phyloP scores from a whole-genome alignment of 1,140 invertebrate species.

The Holcopasites calliopsidis region DNA sequence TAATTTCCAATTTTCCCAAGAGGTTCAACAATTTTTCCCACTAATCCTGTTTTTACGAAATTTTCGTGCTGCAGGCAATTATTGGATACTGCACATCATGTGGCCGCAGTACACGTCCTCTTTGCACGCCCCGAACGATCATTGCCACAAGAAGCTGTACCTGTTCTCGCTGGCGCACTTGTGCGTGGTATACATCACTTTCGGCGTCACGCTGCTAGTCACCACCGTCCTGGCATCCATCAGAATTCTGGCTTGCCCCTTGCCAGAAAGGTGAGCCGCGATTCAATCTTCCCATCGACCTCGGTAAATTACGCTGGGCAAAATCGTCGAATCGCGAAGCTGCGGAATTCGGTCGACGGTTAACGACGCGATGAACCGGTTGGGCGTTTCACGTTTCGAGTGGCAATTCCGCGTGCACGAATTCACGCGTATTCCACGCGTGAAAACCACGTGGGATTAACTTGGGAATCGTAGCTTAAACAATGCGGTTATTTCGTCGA shows the following conservation, averaged over 20 bases:
- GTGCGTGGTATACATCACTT: constrained; percentile 83
- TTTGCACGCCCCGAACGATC: constrained; percentile 86
- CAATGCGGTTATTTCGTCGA: too few relatives aligned
- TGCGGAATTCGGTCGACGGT: not conserved
- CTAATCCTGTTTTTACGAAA: too few relatives aligned
- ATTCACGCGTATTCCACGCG: not conserved
- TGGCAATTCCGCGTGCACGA: not conserved
- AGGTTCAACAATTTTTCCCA: not conserved
- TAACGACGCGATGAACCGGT: not conserved
- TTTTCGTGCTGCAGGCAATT: constrained; percentile 87
- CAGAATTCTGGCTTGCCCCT: constrained; percentile 85
- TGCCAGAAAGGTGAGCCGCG: constrained; percentile 80
- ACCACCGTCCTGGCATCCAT: constrained; percentile 82
- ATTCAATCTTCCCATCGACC: not conserved
- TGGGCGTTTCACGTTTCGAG: not conserved
- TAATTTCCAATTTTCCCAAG: not conserved
- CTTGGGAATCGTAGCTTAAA: too few relatives aligned
- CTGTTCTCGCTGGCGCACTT: constrained; percentile 88
- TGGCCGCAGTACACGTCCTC: constrained; percentile 86
- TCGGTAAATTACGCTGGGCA: not conserved
- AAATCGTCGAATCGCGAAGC: not conserved
- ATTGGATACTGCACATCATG: constrained; percentile 88
- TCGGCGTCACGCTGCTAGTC: constrained; percentile 81
- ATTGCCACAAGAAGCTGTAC: constrained; percentile 89
- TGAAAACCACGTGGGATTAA: not conserved